These are phyloP conservation scores for Marmota monax DNA, from an alignment of 2,113 vertebrate genomes.

Conservation along the genomic window DNA sequence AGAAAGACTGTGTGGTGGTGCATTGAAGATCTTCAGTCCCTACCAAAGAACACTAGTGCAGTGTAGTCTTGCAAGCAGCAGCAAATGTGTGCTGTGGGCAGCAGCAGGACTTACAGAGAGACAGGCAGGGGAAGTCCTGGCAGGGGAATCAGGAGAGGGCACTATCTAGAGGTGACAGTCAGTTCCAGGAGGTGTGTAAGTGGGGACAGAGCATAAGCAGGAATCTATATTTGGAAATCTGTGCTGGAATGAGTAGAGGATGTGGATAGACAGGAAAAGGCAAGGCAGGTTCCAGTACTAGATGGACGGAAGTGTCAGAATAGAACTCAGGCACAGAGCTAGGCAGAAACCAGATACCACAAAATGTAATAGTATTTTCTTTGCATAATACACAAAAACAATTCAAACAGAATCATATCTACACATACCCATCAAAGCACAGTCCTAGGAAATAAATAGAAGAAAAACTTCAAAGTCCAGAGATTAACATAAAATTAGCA, in stretches of 20 bases:
- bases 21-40: not conserved
- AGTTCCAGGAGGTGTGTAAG: not conserved
- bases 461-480: not conserved
- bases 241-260: too few species aligned
- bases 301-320: not conserved
- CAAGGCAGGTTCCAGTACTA: not conserved
- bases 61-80: not conserved
- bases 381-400: not conserved
- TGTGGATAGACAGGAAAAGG: not conserved
- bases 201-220: not conserved
- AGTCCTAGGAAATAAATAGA: not conserved
- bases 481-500: not conserved
- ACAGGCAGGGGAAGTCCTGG: fast-evolving
- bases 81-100: not conserved
- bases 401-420: not conserved
- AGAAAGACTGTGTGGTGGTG: not conserved
- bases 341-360: not conserved
- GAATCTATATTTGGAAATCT: not conserved
- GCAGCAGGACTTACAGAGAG: not conserved
- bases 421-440: not conserved
- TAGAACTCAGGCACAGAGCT: not conserved
- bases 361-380: not conserved
- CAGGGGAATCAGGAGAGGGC: not conserved
- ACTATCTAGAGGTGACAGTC: not conserved
- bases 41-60: not conserved